A percentile compares a stretch with the other conserved stretches of the same genome.
Evolutionary conservation across 2,888 invertebrate species (phyloP).

Genomic region (Trachelus troglodyta): DNA sequence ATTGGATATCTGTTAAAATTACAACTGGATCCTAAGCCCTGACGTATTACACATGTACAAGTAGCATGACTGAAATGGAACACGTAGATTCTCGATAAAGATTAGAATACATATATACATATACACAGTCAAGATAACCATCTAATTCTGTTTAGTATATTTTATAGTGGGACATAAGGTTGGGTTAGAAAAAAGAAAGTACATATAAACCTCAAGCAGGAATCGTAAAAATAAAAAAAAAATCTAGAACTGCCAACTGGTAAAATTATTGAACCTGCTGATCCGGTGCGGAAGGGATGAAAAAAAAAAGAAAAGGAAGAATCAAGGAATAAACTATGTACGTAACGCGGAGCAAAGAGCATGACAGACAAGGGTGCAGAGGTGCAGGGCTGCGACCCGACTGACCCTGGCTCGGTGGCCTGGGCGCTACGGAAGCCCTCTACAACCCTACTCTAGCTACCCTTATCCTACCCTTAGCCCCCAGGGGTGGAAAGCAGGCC

Average conservation of each 20-base stretch:
- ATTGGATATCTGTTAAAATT: neutral
- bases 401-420: slow-evolving; percentile 61
- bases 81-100: neutral
- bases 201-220: neutral
- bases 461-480: slow-evolving; percentile 54
- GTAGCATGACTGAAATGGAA: neutral
- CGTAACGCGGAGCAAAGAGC: slow-evolving; percentile 39
- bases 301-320: neutral
- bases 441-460: slow-evolving; percentile 50
- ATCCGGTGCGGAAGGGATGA: neutral
- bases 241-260: neutral
- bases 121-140: neutral
- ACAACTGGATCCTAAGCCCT: neutral
- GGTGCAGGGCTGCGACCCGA: slow-evolving; percentile 63
- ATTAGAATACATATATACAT: neutral
- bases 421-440: slow-evolving; percentile 54
- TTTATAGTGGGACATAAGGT: neutral
- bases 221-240: neutral
- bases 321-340: neutral
- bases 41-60: neutral
- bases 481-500: slow-evolving; percentile 55
- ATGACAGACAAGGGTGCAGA: slow-evolving; percentile 50
- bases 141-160: neutral
- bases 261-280: neutral
- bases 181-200: neutral